Evolutionary conservation across 2,797 vertebrate genomes (phyloP), one percentile per base, ranked within the genome.

Genomic region (Galaxias olidus): DNA sequence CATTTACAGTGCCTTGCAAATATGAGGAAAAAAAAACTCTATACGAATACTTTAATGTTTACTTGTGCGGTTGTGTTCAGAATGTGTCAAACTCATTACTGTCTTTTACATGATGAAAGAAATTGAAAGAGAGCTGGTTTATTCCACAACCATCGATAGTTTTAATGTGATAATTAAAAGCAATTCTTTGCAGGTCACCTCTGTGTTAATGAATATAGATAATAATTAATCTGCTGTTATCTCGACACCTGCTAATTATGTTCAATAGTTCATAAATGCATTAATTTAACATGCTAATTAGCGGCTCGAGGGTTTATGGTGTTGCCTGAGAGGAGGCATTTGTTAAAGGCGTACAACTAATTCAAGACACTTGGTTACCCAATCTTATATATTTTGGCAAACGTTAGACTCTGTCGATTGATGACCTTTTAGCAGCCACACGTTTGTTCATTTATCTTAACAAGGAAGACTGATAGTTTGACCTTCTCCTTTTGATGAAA

Each of bases 401-500:
- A 73, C 69, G 74, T 77, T 72, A 78, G 73, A 74, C 74, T 82
- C 81, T 66, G 66, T 71, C 73, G 84, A 79, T 66, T 81, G 83
- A 84, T 84, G 82, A 84, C 88, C 80, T 88, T 90, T 88, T 65
- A 68, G 75, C 69, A 73, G 74, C 80, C 73, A 72, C 80, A 78
- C 74, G 76, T 75, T 77, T 82, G 79, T 82, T 88, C 81, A 83
- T 89, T 89, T 86, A 87, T 89, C 84, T 85, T 80, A 83, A 77
- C 83, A 77, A 82, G 71, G 73, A 73, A 89, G 87, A 90, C 84
- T 78, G 81, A 91, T 88, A 86, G 70, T 68, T 77, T 92, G 89
- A 91, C 90, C 90, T 92, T 92, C 82, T 87, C 67, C 10, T 73
- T 63, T 77, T 84, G 84, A 89, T 88, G 82, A 88, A 89, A 85